These are phyloP conservation scores for Heteronetta atricapilla DNA, from an alignment of 2,113 vertebrate genomes.

Conservation along the genomic window DNA sequence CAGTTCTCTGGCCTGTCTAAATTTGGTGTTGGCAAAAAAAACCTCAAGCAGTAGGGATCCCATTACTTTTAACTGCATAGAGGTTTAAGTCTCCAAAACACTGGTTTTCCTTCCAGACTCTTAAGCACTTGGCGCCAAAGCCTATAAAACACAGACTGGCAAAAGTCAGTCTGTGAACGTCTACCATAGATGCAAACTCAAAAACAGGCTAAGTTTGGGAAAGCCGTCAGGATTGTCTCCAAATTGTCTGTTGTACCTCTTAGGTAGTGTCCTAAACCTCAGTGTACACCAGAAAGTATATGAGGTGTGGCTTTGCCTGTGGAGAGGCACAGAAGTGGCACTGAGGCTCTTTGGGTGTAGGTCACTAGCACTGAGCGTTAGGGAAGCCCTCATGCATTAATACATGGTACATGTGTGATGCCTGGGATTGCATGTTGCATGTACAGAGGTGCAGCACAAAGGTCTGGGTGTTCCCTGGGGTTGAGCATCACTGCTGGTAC, in stretches of 20 bases:
- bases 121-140: background rate
- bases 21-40: background rate
- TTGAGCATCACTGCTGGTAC: rapidly evolving
- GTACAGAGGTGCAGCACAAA: background rate
- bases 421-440: background rate
- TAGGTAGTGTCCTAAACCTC: background rate
- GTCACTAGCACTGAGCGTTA: background rate
- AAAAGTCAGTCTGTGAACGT: background rate
- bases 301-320: background rate
- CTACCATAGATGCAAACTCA: rapidly evolving
- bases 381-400: too few species aligned
- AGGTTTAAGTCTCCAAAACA: background rate
- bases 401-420: rapidly evolving
- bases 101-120: background rate
- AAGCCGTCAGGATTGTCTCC: background rate
- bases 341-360: background rate
- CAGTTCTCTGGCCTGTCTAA: background rate
- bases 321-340: background rate
- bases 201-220: background rate
- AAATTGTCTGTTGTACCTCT: background rate
- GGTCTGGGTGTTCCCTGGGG: background rate
- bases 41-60: background rate
- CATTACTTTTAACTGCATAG: rapidly evolving
- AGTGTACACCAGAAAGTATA: rapidly evolving
- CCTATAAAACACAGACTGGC: background rate